Conservation (phyloP, 2,797 vertebrate genomes). For the Geotrypetes seraphini region DNA sequence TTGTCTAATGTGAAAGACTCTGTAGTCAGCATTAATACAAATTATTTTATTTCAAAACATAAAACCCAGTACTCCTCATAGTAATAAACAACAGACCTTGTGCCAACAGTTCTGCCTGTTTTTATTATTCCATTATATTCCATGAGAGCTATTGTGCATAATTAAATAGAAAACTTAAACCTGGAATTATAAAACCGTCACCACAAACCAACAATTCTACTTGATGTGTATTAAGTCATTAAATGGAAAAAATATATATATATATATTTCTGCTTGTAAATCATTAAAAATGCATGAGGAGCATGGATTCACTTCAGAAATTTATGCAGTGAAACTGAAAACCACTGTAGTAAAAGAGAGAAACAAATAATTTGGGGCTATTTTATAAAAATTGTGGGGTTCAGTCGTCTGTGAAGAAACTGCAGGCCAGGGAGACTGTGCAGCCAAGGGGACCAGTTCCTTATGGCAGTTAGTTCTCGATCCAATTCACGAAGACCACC, state of each 20-base stretch:
- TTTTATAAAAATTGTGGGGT: slow-evolving; percentile 35
- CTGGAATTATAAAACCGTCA: slow-evolving; percentile 89
- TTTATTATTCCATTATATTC: slow-evolving; percentile 87
- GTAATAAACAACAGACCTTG: slow-evolving; percentile 81
- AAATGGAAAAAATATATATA: too few relatives aligned
- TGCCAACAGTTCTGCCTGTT: slow-evolving; percentile 68
- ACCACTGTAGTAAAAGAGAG: slow-evolving; percentile 42
- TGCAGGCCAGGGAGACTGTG: too few relatives aligned
- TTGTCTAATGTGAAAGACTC: slow-evolving; percentile 40
- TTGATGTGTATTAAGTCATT: slow-evolving; percentile 85
- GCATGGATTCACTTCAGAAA: slow-evolving; percentile 62
- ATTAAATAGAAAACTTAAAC: slow-evolving; percentile 83
- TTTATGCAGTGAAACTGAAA: slow-evolving; percentile 42
- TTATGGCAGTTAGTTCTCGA: too few relatives aligned
- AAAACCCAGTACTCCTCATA: slow-evolving; percentile 66
- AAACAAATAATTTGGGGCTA: too few relatives aligned
- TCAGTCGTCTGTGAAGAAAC: slow-evolving; percentile 20
- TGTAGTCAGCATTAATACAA: slow-evolving; percentile 40
- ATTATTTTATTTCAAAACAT: slow-evolving; percentile 88
- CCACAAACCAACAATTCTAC: slow-evolving; percentile 72
- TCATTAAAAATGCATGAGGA: slow-evolving; percentile 92
- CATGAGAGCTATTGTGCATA: slow-evolving; percentile 78
- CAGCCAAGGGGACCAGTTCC: too few relatives aligned
- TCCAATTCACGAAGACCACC: too few relatives aligned
- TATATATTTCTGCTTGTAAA: slow-evolving; percentile 81